Base-by-base conservation (phyloP, 30 jellyfish, hydroid and myxozoan genomes). In the Aurelia sp. region DNA sequence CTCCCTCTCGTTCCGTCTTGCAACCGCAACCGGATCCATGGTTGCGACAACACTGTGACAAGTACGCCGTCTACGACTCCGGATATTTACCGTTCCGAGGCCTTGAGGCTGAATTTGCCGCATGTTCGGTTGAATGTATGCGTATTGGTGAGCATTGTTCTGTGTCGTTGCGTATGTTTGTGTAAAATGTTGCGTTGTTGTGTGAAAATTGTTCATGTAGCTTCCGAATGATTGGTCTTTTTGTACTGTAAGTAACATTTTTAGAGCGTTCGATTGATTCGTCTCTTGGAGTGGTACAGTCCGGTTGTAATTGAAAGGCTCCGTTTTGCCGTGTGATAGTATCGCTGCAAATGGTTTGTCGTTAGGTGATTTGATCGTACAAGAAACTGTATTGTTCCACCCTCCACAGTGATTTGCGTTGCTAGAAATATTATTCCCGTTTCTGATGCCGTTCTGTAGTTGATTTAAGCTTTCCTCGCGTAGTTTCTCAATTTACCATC, bases 11-110 rank as follows among this genome's bases (percentile, higher is more conserved):
- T 93, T 93, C 12, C 98, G 72, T 20, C 97, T 66, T 62, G 98
- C 98, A 31, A 93, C 98, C 0, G 98, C 98, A n/a, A 72, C 96
- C 12, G 98, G 98, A 68, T 93, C 98, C 98, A 93, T 93, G 38
- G 96, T 93, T 15, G 98, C 90, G 18, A 93, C 98, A 15, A 93
- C 74, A 67, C 98, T 88, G 80, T 93, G 98, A 72, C 83, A 89
- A 17, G 85, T 31, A 20, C 98, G 69, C 61, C 96, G 62, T 55
- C 91, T 71, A 13, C 98, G 91, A 21, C 91, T 60, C 58, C 90
- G 84, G n/a, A 70, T 74, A 51, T 63, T 83, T 75, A 83, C 47
- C n/a, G 83, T 8, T n/a, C 71, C 61, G 48, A 52, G 33, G 57
- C 22, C 30, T 15, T 83, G 92, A 12, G 58, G 92, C 76, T 62